Base-by-base conservation (phyloP, 2,888 invertebrate genomes). In the Chesias legatella region DNA sequence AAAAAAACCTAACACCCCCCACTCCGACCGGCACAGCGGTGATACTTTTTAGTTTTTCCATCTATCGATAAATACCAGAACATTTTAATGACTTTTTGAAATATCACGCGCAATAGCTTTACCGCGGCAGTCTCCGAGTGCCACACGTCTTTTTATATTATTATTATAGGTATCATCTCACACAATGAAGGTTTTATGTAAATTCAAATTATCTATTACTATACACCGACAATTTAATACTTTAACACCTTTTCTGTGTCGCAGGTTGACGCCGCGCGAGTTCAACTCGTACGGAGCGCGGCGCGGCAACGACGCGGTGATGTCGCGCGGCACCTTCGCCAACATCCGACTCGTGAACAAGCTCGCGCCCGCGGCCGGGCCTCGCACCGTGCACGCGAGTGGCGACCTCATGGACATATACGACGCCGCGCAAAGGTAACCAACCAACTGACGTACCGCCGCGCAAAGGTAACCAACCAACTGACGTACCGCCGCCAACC, bases 261-360 rank as follows among this genome's bases (percentile, higher is more conserved):
- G 0, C 71, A 94, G 95, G 0, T 73, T 99, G 7, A 95, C 95
- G 0, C 97, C 98, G 0, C 91, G 94, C 43, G 98, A 99, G 64
- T 99, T 99, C 79, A 99, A 99, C 88, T 98, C 99, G 0, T 99
- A 99, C 78, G 99, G 99, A 0, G 95, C 98, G 0, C 92, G 99
- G 4, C 92, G 99, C 56, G 99, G 99, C 24, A 98, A 99, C 77
- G 98, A 99, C 83, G 98, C 95, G 11, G 92, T 99, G 5, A 99
- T 99, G 99, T 93, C 94, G 0, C 92, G 99, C 29, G 99, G 99
- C 11, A 99, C 99, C 0, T 99, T 99, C 83, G 99, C 99, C 26
- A 99, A 99, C 86, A 98, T 98, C 67, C 93, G 99, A 0, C 79
- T 99, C 35, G 92, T 98, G 7, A 99, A 99, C 88, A 97, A 96